phyloP scores from a whole-genome alignment of 2,888 invertebrate genomes.

The Amblyteles armatorius region DNA sequence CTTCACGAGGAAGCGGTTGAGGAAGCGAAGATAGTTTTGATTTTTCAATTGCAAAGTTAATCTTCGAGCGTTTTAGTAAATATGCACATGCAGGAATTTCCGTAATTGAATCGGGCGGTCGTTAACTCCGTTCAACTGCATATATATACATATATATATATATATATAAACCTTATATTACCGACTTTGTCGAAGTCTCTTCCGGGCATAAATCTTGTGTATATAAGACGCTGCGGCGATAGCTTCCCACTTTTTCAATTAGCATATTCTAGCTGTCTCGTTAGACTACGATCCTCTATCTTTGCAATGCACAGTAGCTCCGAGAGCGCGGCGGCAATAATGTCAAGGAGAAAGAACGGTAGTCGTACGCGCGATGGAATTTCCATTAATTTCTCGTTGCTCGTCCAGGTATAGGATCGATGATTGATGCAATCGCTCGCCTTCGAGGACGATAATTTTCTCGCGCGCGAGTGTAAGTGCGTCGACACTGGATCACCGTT shows the following conservation, averaged over 20 bases:
- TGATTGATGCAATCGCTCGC: neutral
- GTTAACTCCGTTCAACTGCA: neutral
- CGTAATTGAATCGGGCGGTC: neutral
- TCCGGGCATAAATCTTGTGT: slow-evolving; percentile 42
- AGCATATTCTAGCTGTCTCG: slow-evolving; percentile 38
- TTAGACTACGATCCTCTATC: neutral
- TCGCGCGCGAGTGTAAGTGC: slow-evolving; percentile 10
- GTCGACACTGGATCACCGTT: slow-evolving; percentile 34
- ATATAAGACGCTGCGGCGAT: neutral
- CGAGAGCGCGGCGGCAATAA: slow-evolving; percentile 63
- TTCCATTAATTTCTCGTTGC: slow-evolving; percentile 58
- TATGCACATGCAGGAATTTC: neutral
- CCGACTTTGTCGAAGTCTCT: slow-evolving; percentile 14
- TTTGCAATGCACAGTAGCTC: slow-evolving; percentile 1
- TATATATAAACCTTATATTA: neutral
- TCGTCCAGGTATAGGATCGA: slow-evolving; percentile 36
- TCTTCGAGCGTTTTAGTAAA: too few species aligned
- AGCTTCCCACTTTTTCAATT: slow-evolving; percentile 26
- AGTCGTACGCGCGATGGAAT: slow-evolving; percentile 52
- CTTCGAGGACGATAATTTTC: slow-evolving; percentile 29
- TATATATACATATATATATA: neutral
- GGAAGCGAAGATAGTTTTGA: neutral
- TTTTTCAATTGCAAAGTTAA: neutral
- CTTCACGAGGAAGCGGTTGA: too few species aligned
- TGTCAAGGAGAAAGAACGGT: slow-evolving; percentile 73